Conservation (phyloP, 2,888 invertebrate genomes). For the Congeria kusceri region DNA sequence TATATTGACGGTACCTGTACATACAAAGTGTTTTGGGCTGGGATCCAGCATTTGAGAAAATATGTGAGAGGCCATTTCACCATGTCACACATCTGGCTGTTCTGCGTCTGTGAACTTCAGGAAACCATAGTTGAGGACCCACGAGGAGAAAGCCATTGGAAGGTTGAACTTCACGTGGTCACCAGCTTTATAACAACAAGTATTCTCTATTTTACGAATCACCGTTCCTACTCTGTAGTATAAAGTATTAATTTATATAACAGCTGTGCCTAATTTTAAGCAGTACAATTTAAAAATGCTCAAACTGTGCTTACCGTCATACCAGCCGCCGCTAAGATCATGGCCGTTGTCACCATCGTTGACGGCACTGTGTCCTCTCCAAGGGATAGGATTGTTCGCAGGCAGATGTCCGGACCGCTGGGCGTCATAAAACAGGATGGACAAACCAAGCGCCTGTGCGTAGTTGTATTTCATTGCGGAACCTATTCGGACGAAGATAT, state of each 20-base stretch:
- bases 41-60: slow-evolving; percentile 86
- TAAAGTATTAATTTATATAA: no score
- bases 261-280: no score
- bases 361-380: slow-evolving; percentile 80
- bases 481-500: slow-evolving; percentile 12
- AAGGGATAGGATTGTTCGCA: slow-evolving; percentile 77
- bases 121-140: slow-evolving; percentile 72
- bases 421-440: slow-evolving; percentile 81
- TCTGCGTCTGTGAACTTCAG: slow-evolving; percentile 70
- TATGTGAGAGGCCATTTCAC: slow-evolving; percentile 89
- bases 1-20: slow-evolving; percentile 57
- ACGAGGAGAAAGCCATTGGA: slow-evolving; percentile 74
- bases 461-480: slow-evolving; percentile 70
- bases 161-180: slow-evolving; percentile 77
- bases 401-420: slow-evolving; percentile 81
- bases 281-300: no score
- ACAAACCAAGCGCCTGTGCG: slow-evolving; percentile 74
- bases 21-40: slow-evolving; percentile 52
- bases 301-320: slow-evolving; percentile 47
- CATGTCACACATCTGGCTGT: slow-evolving; percentile 73
- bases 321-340: slow-evolving; percentile 59
- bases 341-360: slow-evolving; percentile 69
- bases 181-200: slow-evolving; percentile 61
- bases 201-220: no score
- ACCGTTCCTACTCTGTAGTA: no score